Conservation (phyloP, 2,888 invertebrate species). For the Netelia inedita region DNA sequence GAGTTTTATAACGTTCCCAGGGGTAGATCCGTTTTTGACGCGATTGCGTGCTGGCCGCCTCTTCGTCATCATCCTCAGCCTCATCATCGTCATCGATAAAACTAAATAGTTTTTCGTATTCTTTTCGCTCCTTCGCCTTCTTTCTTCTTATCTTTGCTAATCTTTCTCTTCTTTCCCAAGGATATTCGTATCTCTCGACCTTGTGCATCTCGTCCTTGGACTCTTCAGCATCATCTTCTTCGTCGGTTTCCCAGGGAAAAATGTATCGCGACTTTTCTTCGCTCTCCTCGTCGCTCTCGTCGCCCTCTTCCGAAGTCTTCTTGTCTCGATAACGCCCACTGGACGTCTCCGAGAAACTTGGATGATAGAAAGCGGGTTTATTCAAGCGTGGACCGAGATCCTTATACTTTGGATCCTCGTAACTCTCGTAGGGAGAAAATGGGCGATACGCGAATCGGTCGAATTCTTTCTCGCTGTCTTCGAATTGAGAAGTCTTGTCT, state of each 20-base stretch:
- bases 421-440: slow-evolving; percentile 79
- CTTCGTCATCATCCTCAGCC: slow-evolving; percentile 69
- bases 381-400: slow-evolving; percentile 80
- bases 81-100: slow-evolving; percentile 60
- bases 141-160: slow-evolving; percentile 71
- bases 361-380: slow-evolving; percentile 81
- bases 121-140: slow-evolving; percentile 52
- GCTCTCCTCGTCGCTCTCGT: slow-evolving; percentile 58
- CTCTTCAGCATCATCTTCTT: slow-evolving; percentile 64
- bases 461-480: slow-evolving; percentile 73
- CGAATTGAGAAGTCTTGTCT: slow-evolving; percentile 50
- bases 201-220: slow-evolving; percentile 64
- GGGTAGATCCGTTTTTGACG: slow-evolving; percentile 67
- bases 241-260: slow-evolving; percentile 79
- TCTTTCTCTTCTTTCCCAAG: slow-evolving; percentile 82
- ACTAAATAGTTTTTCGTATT: slow-evolving; percentile 55
- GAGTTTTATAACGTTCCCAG: slow-evolving; percentile 72
- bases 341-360: slow-evolving; percentile 66
- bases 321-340: slow-evolving; percentile 70
- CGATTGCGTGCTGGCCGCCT: slow-evolving; percentile 46
- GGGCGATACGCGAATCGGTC: slow-evolving; percentile 77
- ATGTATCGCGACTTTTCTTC: slow-evolving; percentile 73
- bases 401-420: slow-evolving; percentile 78
- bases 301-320: slow-evolving; percentile 46
- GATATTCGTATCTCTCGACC: slow-evolving; percentile 79